These are phyloP conservation scores for Heptranchias perlo DNA, from an alignment of 2,113 vertebrate species.

Conservation along the genomic window DNA sequence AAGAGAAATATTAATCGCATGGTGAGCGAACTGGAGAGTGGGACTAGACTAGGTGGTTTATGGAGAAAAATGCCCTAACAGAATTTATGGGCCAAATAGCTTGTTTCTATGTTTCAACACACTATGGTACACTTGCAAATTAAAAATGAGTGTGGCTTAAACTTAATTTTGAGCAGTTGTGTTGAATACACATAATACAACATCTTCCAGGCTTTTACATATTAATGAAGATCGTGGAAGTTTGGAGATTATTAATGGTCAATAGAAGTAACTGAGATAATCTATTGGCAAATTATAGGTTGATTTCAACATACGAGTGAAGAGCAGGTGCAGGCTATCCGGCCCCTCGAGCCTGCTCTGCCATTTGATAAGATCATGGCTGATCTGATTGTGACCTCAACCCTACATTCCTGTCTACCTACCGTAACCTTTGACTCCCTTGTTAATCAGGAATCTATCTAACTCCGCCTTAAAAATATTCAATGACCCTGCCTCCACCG, in stretches of 20 bases:
- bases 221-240: background rate
- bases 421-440: too few species aligned
- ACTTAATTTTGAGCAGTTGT: background rate
- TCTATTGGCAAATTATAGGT: background rate
- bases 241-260: background rate
- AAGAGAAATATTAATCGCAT: background rate
- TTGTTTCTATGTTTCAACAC: background rate
- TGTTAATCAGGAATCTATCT: too few species aligned
- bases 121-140: background rate
- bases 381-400: too few species aligned
- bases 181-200: background rate
- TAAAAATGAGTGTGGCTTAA: background rate
- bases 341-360: too few species aligned
- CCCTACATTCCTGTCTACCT: too few species aligned
- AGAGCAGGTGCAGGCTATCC: too few species aligned
- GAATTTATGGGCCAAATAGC: background rate
- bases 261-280: background rate
- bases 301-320: too few species aligned
- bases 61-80: background rate
- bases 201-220: background rate
- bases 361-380: too few species aligned
- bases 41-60: background rate
- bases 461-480: too few species aligned
- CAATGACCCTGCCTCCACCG: too few species aligned
- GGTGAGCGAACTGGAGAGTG: background rate